A percentile compares a stretch with the other conserved stretches of the same genome.
Evolutionary conservation across 1,140 invertebrate genomes (phyloP).

Genomic region (Camponotus floridanus): DNA sequence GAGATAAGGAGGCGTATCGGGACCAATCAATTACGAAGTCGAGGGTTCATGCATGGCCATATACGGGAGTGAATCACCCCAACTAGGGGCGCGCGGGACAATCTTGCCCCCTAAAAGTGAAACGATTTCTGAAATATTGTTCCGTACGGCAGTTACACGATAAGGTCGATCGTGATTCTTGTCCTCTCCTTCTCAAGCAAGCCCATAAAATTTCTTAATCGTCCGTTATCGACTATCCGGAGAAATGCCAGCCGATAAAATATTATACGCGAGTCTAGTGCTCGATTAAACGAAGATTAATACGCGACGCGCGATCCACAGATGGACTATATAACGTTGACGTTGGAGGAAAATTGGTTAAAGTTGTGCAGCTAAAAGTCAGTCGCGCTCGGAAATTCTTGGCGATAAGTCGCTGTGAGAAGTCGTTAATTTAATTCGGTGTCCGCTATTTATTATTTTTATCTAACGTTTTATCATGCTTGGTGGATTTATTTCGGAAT

Average conservation of each 20-base stretch:
- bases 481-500: slow-evolving; percentile 37
- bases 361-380: slow-evolving; percentile 47
- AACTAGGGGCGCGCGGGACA: not conserved
- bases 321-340: slow-evolving; percentile 4
- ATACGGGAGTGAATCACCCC: slow-evolving; percentile 71
- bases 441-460: slow-evolving; percentile 53
- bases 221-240: slow-evolving; percentile 60
- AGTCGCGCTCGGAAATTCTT: slow-evolving; percentile 13
- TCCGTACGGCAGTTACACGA: slow-evolving; percentile 61
- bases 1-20: slow-evolving; percentile 84
- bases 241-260: slow-evolving; percentile 65
- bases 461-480: slow-evolving; percentile 27
- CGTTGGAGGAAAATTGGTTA: slow-evolving; percentile 28
- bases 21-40: slow-evolving; percentile 84
- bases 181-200: slow-evolving; percentile 54
- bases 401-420: slow-evolving; percentile 32
- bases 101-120: slow-evolving; percentile 56
- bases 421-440: slow-evolving; percentile 22
- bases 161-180: slow-evolving; percentile 67
- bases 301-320: slow-evolving; percentile 31
- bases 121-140: slow-evolving; percentile 73
- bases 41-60: slow-evolving; percentile 73
- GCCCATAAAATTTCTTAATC: slow-evolving; percentile 72
- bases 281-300: slow-evolving; percentile 60
- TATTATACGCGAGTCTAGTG: slow-evolving; percentile 56